Evolutionary conservation across 2,888 invertebrate genomes (phyloP).

Genomic region (Acanthoscelides obtectus): DNA sequence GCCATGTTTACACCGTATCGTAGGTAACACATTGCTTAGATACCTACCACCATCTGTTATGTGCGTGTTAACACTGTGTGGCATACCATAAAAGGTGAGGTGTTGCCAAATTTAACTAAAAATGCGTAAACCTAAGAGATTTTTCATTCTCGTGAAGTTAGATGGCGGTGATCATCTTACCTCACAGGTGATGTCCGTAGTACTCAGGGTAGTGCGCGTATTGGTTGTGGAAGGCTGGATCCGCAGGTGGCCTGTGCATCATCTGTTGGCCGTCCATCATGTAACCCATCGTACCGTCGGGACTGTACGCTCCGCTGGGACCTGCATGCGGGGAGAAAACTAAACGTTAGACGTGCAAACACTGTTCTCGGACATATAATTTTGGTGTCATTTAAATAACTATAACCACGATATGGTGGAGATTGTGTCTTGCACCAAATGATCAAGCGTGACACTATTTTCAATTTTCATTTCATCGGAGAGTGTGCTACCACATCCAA

Average conservation of each 20-base stretch:
- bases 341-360: slow-evolving; percentile 55
- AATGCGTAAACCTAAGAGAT: too few species aligned
- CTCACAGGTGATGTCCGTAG: slow-evolving; percentile 88
- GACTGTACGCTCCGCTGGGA: slow-evolving; percentile 93
- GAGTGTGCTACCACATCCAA: too few species aligned
- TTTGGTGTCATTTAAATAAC: background rate
- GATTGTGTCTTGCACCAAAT: slow-evolving; percentile 15
- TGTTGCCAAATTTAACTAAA: too few species aligned
- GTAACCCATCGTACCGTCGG: slow-evolving; percentile 93
- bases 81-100: too few species aligned
- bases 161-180: slow-evolving; percentile 33
- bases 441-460: slow-evolving; percentile 13
- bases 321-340: slow-evolving; percentile 92
- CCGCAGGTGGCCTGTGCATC: slow-evolving; percentile 93
- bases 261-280: slow-evolving; percentile 98
- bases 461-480: slow-evolving; percentile 22
- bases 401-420: slow-evolving; percentile 12
- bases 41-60: too few species aligned
- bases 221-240: slow-evolving; percentile 91
- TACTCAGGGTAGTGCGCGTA: slow-evolving; percentile 90
- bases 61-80: too few species aligned
- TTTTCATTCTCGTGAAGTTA: too few species aligned
- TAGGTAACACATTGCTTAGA: too few species aligned
- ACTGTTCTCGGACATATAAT: slow-evolving; percentile 46
- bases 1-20: too few species aligned